Conservation (phyloP, 2,888 invertebrate species). For the Euspilapteryx auroguttella region DNA sequence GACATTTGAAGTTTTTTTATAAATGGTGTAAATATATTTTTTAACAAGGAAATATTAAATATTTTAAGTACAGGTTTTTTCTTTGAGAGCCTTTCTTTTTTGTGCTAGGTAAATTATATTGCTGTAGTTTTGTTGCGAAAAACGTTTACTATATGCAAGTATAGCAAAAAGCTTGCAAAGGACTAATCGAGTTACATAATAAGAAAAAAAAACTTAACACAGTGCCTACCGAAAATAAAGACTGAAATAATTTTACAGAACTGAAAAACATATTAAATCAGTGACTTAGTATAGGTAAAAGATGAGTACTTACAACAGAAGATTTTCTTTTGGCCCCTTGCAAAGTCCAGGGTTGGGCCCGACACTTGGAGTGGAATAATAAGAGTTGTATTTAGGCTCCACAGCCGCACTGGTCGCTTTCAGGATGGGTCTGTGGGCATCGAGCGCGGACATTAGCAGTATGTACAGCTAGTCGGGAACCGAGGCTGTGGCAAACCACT, state of each 20-base stretch:
- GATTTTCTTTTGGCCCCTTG: constrained; percentile 78
- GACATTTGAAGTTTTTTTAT: constrained; percentile 6
- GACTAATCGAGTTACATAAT: no score
- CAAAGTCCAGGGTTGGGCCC: constrained; percentile 74
- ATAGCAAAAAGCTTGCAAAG: no score
- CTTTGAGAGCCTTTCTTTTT: no score
- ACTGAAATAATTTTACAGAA: no score
- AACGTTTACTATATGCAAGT: no score
- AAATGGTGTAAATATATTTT: neutral
- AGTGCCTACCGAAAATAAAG: no score
- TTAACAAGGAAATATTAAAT: neutral
- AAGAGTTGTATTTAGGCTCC: constrained; percentile 63
- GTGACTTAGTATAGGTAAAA: no score
- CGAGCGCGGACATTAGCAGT: neutral
- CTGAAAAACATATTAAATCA: no score
- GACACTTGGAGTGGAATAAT: constrained; percentile 51
- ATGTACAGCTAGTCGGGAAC: neutral
- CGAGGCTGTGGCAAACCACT: neutral
- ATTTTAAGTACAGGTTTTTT: neutral
- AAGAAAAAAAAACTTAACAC: no score
- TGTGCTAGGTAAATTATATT: no score
- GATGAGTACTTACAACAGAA: constrained; percentile 77
- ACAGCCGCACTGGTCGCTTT: constrained; percentile 37
- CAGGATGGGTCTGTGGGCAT: constrained; percentile 30
- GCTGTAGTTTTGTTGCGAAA: no score